Evolutionary conservation across 2,113 vertebrate genomes (phyloP), one percentile per base, ranked within the genome.

Genomic region (Limanda limanda): DNA sequence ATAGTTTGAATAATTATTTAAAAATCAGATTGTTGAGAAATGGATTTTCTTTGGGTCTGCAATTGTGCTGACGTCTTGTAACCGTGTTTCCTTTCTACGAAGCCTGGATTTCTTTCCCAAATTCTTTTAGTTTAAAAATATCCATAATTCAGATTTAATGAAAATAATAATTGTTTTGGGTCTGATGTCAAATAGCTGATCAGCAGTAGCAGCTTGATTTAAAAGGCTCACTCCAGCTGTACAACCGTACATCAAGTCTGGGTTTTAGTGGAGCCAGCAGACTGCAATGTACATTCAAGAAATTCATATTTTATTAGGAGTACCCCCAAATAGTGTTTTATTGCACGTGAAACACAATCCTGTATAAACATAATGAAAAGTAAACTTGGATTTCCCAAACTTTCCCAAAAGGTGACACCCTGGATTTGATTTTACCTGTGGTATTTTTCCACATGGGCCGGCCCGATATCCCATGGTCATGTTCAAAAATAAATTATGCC

Each of bases 401-500:
- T 23, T 65, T 21, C 74, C 23, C 2, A 57, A 67, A 45, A 77
- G 70, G 73, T 68, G 72, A 84, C 85, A 72, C 61, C 31, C 82
- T 72, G 63, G 71, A 72, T 87, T 88, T 88, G 76, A 88, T 87
- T 88, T 91, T 84, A 87, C 84, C 74, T 67, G 81, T 75, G 71
- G 68, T 91, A 82, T 88, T 89, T 91, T 89, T 90, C 79, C 83
- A 89, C 62, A 51, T 5, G 47, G 27, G 59, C 65, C 65, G 1
- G 27, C 63, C 71, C 75, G 69, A 84, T 88, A 78, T 89, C 89
- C 74, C 72, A 79, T 74, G 81, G 18, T 62, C 74, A 83, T 85
- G 84, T 92, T 90, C 79, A 68, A 89, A 91, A 90, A 93, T 87
- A 91, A 89, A 86, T 74, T 76, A 59, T 86, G 81, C 76, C 88